These are phyloP conservation scores for Ormyrus labotus DNA, from an alignment of 2,888 invertebrate genomes.

Conservation along the genomic window DNA sequence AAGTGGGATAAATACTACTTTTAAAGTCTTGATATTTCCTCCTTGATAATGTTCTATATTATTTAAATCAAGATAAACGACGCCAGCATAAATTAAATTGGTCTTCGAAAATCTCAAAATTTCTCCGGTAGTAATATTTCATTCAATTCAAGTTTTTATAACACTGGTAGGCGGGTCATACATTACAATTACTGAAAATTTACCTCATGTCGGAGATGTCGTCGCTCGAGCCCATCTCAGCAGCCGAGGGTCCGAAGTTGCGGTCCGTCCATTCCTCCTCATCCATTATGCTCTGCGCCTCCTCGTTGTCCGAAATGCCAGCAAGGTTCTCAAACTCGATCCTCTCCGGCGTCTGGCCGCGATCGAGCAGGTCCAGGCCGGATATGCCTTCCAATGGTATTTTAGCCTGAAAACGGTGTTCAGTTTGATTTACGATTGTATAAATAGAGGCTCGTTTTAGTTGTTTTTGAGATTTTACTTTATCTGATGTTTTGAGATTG, in stretches of 20 bases:
- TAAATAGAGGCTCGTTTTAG: too few relatives aligned
- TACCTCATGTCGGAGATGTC: constrained; percentile 79
- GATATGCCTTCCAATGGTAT: constrained; percentile 74
- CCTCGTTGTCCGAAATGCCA: constrained; percentile 81
- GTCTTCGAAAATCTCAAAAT: too few relatives aligned
- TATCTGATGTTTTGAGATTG: constrained; percentile 76
- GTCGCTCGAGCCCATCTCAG: constrained; percentile 83
- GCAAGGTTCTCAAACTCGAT: constrained; percentile 88
- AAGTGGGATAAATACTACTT: too few relatives aligned
- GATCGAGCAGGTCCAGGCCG: constrained; percentile 77
- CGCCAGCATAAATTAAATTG: too few relatives aligned
- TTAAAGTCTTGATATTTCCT: too few relatives aligned
- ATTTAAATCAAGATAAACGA: too few relatives aligned
- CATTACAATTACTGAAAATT: background rate
- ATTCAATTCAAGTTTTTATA: too few relatives aligned
- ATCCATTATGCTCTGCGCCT: constrained; percentile 87
- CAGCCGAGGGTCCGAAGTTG: constrained; percentile 90
- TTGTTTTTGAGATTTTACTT: constrained; percentile 65
- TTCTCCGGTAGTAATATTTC: too few relatives aligned
- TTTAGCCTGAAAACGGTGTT: constrained; percentile 63
- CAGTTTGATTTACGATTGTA: too few relatives aligned
- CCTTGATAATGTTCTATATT: too few relatives aligned
- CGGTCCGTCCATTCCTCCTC: constrained; percentile 97
- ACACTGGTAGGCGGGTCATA: too few relatives aligned
- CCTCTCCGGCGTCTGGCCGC: constrained; percentile 85